A percentile compares a stretch with the other conserved stretches of the same genome.
These are phyloP conservation scores for Luperina nickerlii DNA, from an alignment of 2,888 invertebrate genomes.

Conservation along the genomic window DNA sequence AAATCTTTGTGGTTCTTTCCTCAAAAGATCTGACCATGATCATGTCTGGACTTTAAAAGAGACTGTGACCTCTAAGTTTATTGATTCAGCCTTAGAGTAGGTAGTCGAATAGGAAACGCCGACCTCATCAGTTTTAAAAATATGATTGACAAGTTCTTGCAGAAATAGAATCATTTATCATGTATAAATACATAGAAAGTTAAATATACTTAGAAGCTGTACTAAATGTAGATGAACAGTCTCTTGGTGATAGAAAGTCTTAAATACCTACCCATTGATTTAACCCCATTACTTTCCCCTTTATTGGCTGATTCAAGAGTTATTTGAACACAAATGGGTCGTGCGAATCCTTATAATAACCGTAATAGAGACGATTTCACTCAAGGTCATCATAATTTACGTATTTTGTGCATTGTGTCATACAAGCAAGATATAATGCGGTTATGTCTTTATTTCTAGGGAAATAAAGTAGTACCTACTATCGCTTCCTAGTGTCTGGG, in stretches of 20 bases:
- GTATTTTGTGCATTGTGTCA: conserved; percentile 13
- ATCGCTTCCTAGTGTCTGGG: conserved; percentile 17
- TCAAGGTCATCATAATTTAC: conserved; percentile 40
- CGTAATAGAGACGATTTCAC: background rate
- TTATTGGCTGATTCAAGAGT: background rate
- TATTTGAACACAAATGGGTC: background rate
- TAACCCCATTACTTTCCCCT: too few relatives aligned
- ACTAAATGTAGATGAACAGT: background rate
- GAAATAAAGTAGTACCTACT: background rate
- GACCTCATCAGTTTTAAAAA: background rate
- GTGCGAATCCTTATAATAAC: background rate
- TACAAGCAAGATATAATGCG: conserved; percentile 1
- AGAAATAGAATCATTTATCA: background rate
- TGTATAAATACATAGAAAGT: background rate
- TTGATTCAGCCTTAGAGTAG: background rate
- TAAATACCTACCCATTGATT: too few relatives aligned
- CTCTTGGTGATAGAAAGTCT: background rate
- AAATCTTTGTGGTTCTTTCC: too few relatives aligned
- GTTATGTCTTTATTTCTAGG: conserved; percentile 1
- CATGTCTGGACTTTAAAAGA: background rate
- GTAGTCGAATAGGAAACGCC: background rate
- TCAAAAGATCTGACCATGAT: background rate
- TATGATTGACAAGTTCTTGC: background rate
- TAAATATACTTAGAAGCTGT: too few relatives aligned
- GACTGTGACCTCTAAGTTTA: background rate